Conservation (phyloP, 2,888 invertebrate species). For the Aradus depressus region DNA sequence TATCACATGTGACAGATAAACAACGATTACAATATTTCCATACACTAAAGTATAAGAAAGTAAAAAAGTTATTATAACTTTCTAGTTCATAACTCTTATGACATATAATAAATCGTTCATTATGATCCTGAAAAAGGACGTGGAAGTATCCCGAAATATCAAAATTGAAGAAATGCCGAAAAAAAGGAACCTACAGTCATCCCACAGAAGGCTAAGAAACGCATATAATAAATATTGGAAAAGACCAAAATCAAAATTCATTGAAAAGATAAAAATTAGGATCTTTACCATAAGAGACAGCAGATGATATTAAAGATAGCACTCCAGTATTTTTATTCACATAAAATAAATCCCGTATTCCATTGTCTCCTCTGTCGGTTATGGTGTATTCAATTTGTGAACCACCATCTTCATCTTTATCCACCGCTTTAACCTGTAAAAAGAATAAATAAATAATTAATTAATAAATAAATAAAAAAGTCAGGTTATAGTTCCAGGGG, state of each 20-base stretch:
- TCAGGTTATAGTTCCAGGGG: background rate
- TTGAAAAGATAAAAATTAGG: background rate
- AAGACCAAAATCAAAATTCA: background rate
- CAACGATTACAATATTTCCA: too few species aligned
- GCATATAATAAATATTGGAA: background rate
- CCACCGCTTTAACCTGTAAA: conserved; percentile 48
- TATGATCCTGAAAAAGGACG: too few species aligned
- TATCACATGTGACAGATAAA: too few species aligned
- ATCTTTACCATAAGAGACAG: conserved; percentile 42
- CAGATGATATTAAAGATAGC: conserved; percentile 53
- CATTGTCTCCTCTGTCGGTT: conserved; percentile 54
- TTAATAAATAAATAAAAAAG: background rate
- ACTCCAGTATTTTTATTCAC: conserved; percentile 66
- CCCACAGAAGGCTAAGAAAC: too few species aligned
- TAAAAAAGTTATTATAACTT: too few species aligned
- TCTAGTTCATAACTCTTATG: too few species aligned
- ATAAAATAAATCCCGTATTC: conserved; percentile 55
- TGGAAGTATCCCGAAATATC: too few species aligned
- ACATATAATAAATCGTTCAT: too few species aligned
- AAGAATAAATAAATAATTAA: background rate
- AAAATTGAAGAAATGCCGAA: too few species aligned
- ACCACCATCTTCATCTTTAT: conserved; percentile 63
- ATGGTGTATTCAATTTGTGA: conserved; percentile 64
- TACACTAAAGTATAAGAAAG: too few species aligned
- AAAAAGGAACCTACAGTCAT: too few species aligned